Base-by-base conservation (phyloP, 2,888 invertebrate genomes). In the Macaria liturata region DNA sequence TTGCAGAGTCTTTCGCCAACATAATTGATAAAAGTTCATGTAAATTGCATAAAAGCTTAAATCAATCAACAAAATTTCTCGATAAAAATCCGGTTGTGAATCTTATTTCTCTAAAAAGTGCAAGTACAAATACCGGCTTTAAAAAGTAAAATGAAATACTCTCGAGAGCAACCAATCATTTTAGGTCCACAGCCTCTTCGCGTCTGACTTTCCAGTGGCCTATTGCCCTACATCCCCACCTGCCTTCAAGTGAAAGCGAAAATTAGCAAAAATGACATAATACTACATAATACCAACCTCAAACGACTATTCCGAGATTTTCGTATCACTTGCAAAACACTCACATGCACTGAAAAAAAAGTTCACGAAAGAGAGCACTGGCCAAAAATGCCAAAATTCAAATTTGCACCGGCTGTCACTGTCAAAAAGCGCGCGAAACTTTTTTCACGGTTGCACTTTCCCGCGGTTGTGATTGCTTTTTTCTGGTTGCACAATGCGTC, bases 251-350 rank as follows among this genome's bases (percentile, higher is more conserved):
- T 83, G 85, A 84, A 83, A 84, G 85, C 78, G 66, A 74, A 75
- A 76, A 71, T 75, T 70, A 69, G 67, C 69, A 75, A 80, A 81
- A 76, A 78, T 84, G 80, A 84, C 83, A 84, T 83, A 83, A 83
- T 67, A 67, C 57, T 61, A 66, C 69, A 72, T 72, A 79, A 76
- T 60, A 76, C 74, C 68, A 70, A 75, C 75, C 75, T 74, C 66
- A 70, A 71, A 59, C 42, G 51, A 34, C 48, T 60, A 62, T 65
- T 72, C 69, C 67, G 65, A 64, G 60, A 70, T 60, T 54, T 46
- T 50, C 47, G 50, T 43, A 6, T 37, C 52, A 54, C 49, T 58
- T 56, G 42, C 46, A 54, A 44, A 49, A 54, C 57, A 60, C 51
- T 52, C 54, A 48, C 58, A 31, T 7, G 31, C 51, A 59, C 54